Evolutionary conservation across 2,888 invertebrate species (phyloP).

Genomic region (Acleris sparsana): DNA sequence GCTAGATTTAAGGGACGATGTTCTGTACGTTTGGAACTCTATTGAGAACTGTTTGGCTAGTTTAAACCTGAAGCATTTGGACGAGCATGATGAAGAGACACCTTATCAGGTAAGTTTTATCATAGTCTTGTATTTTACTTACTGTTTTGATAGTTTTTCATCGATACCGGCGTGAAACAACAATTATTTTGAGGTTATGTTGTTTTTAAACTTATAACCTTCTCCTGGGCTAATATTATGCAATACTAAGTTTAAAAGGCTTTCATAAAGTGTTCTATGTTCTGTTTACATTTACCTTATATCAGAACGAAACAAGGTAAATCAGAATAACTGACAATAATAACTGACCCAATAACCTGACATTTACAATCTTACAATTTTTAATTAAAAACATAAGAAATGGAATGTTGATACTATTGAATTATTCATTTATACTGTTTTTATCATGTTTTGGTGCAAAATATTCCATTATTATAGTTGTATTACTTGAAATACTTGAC

Average conservation of each 20-base stretch:
- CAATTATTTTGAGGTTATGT: conserved; percentile 56
- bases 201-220: conserved; percentile 39
- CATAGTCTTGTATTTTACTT: conserved; percentile 26
- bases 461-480: too few species aligned
- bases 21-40: conserved; percentile 87
- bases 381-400: too few species aligned
- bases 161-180: conserved; percentile 41
- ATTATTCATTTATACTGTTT: too few species aligned
- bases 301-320: too few species aligned
- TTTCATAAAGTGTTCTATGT: neutral
- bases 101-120: conserved; percentile 83
- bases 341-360: too few species aligned
- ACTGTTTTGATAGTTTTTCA: neutral
- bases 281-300: neutral
- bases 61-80: conserved; percentile 82
- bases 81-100: conserved; percentile 76
- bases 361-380: too few species aligned
- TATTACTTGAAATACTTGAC: too few species aligned
- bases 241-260: neutral
- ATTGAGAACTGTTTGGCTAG: conserved; percentile 85
- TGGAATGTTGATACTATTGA: too few species aligned
- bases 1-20: conserved; percentile 85
- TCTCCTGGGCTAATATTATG: conserved; percentile 1
- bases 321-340: too few species aligned
- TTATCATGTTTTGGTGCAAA: too few species aligned